These are phyloP conservation scores for Platanista minor DNA, from an alignment of 2,113 vertebrate genomes.

Conservation along the genomic window DNA sequence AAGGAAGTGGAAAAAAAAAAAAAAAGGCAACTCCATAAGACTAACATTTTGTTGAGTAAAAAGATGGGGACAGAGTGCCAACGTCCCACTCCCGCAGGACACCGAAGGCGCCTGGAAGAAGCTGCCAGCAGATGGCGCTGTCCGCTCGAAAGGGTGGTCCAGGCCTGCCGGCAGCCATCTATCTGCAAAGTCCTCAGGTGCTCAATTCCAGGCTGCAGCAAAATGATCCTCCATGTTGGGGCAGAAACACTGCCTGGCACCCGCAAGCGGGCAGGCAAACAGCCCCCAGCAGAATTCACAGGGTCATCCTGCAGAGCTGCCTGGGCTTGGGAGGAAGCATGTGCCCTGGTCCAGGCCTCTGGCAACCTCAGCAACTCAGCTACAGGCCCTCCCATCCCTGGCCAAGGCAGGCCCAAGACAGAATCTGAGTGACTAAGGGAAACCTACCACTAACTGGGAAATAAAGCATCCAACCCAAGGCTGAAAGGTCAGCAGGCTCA, in stretches of 20 bases:
- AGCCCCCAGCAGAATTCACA: not conserved
- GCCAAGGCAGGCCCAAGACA: not conserved
- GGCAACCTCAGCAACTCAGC: not conserved
- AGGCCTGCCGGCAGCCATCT: accelerated
- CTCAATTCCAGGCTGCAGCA: not conserved
- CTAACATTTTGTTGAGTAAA: not conserved
- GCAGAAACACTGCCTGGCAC: accelerated
- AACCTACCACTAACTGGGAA: not conserved
- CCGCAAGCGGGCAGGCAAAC: not conserved
- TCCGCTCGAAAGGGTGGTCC: accelerated
- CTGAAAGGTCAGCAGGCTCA: accelerated
- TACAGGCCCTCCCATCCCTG: not conserved
- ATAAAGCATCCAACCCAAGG: not conserved
- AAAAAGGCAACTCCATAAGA: not conserved
- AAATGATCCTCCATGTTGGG: accelerated
- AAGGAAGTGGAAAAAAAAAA: not conserved
- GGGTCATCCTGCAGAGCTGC: not conserved
- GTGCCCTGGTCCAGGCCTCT: not conserved
- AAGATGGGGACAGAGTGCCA: not conserved
- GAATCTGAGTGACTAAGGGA: too few relatives aligned
- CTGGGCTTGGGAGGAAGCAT: too few relatives aligned
- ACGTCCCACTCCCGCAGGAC: accelerated
- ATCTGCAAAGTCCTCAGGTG: not conserved
- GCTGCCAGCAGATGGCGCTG: not conserved
- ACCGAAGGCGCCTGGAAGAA: not conserved